A percentile compares a stretch with the other conserved stretches of the same genome.
phyloP scores from a whole-genome alignment of 2,797 vertebrate genomes.

The Sebastes oblongus region DNA sequence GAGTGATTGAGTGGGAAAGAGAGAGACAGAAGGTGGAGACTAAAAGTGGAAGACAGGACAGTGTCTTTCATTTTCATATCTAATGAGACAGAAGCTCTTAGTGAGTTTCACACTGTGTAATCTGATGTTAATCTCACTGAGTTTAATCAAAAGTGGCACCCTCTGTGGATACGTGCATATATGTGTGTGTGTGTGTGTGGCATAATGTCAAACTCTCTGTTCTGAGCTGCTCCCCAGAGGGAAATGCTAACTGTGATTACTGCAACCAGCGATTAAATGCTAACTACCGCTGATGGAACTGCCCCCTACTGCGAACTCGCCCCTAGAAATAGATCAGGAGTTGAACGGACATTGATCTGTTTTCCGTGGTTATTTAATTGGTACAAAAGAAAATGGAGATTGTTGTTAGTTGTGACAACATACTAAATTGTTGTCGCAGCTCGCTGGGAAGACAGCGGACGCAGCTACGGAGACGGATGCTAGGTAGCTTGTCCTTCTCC shows the following conservation, averaged over 20 bases:
- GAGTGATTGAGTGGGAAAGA: not conserved
- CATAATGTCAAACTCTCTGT: not conserved
- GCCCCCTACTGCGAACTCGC: too few species aligned
- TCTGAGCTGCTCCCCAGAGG: not conserved
- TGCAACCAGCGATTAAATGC: not conserved
- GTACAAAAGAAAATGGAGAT: too few species aligned
- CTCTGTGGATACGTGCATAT: not conserved
- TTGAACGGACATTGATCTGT: too few species aligned
- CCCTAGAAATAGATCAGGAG: too few species aligned
- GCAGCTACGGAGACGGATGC: too few species aligned
- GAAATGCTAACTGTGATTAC: constrained; percentile 6
- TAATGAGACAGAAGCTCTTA: constrained; percentile 16
- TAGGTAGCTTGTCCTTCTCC: too few species aligned
- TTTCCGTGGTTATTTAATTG: too few species aligned
- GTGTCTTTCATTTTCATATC: constrained; percentile 22
- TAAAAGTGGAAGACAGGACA: not conserved
- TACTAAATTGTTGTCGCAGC: too few species aligned
- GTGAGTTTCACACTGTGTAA: constrained; percentile 2
- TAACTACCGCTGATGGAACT: not conserved
- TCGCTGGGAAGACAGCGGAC: too few species aligned
- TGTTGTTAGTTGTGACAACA: too few species aligned
- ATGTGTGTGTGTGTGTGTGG: not conserved
- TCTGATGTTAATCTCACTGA: constrained; percentile 10
- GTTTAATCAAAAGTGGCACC: constrained; percentile 1
- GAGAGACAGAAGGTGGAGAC: not conserved